Base-by-base conservation (phyloP, 2,888 invertebrate genomes). In the Monoplex corrugatus region DNA sequence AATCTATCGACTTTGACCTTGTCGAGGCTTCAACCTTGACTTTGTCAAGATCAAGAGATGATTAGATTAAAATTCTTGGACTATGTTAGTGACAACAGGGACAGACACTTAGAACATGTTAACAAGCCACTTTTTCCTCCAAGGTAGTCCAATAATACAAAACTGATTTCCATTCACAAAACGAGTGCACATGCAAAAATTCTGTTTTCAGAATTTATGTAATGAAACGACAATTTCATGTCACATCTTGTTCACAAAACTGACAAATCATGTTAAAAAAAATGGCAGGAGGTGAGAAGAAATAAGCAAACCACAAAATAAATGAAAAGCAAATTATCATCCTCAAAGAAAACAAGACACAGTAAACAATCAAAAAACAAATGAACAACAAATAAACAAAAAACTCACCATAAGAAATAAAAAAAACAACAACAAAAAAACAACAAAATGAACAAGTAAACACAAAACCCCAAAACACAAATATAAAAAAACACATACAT, bases 71-170 rank as follows among this genome's bases (percentile, higher is more conserved):
- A 28, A 80, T 80, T 43, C 43, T 43, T 80, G 78, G 43, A 23
- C 78, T 80, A 23, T 43, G 75, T 43, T 80, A 23, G 43, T 23
- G 40, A 80, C 78, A 80, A 80, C 78, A 80, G 28, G 2, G 78
- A 28, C 43, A 23, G 40, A 80, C 78, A 80, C 78, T 8, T 8
- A 40, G 32, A 68, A 68, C n/a, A 43, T 6, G 35, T 75, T 43
- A 43, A 43, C 78, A 80, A 80, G 43, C 38, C 35, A 16, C 75
- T 43, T 40, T 40, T 80, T 80, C 78, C 23, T 43, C 8, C 43
- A 23, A 80, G 78, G 32, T 28, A 43, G 10, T 80, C 23, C 19
- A 80, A 43, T 28, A 19, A 1, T 40, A 43, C 28, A 80, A 5
- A 80, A 80, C 3, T 43, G 10, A 43, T 68, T 68, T n/a, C 32